A percentile compares a stretch with the other conserved stretches of the same genome.
Evolutionary conservation across 1,140 invertebrate species (phyloP).

Genomic region (Eupristina koningsbergeri): DNA sequence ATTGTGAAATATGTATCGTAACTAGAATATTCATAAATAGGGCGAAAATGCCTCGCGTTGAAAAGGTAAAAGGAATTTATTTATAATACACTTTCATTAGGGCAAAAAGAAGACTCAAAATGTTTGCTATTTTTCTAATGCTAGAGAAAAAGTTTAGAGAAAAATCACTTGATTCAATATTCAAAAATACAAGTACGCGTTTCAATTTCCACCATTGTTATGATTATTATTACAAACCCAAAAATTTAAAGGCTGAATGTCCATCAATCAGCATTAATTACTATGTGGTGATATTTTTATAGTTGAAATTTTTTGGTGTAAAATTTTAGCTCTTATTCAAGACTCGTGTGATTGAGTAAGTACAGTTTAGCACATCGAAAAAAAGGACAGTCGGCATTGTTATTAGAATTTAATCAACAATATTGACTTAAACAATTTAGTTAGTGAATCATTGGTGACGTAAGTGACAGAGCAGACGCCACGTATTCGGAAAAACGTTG

Average conservation of each 20-base stretch:
- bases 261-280: no score
- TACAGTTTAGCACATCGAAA: no score
- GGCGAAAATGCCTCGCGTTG: conserved; percentile 22
- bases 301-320: no score
- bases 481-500: no score
- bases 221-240: background rate
- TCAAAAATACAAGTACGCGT: background rate
- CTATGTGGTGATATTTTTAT: no score
- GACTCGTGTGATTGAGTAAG: no score
- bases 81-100: conserved; percentile 28
- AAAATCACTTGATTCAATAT: background rate
- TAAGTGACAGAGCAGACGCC: no score
- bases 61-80: conserved; percentile 22
- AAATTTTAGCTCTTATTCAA: no score
- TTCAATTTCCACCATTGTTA: background rate
- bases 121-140: conserved; percentile 10
- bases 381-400: no score
- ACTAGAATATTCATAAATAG: conserved; percentile 29
- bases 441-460: no score
- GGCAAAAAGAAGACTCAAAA: conserved; percentile 19
- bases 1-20: background rate
- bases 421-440: no score
- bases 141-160: background rate
- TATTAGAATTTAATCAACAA: no score
- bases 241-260: background rate